phyloP scores from a whole-genome alignment of 2,113 vertebrate species.

The Glareola pratincola region DNA sequence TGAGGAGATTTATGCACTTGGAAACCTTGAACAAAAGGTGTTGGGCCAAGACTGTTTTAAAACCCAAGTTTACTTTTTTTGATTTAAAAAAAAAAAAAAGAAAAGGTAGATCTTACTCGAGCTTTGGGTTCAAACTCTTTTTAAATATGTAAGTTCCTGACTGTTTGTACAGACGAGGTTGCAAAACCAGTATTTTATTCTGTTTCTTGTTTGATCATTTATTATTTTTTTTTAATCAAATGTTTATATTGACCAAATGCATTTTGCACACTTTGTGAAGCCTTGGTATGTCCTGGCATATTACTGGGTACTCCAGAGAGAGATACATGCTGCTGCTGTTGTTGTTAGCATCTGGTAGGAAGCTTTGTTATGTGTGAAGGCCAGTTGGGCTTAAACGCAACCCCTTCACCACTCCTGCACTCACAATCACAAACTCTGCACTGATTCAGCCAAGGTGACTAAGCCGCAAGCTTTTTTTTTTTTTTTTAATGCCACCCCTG shows the following conservation, averaged over 20 bases:
- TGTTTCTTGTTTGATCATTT: slow-evolving; percentile 68
- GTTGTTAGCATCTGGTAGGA: slow-evolving; percentile 67
- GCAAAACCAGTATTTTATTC: slow-evolving; percentile 80
- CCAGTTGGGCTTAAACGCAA: slow-evolving; percentile 32
- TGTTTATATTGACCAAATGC: slow-evolving; percentile 94
- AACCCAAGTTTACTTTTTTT: slow-evolving; percentile 73
- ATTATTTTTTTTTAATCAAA: slow-evolving; percentile 65
- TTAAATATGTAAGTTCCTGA: slow-evolving; percentile 78
- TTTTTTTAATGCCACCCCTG: slow-evolving; percentile 69
- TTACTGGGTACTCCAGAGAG: slow-evolving; percentile 78
- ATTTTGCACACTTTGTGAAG: slow-evolving; percentile 94
- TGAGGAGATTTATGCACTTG: slow-evolving; percentile 70
- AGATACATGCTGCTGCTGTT: slow-evolving; percentile 71
- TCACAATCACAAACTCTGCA: slow-evolving; percentile 71
- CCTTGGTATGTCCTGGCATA: slow-evolving; percentile 87
- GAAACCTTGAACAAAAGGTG: slow-evolving; percentile 75
- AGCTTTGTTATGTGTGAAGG: slow-evolving; percentile 60
- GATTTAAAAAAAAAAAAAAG: not conserved
- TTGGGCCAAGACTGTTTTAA: slow-evolving; percentile 78
- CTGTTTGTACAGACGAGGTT: slow-evolving; percentile 76
- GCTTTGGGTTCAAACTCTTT: slow-evolving; percentile 78
- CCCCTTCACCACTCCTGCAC: slow-evolving; percentile 71
- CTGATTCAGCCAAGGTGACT: slow-evolving; percentile 51
- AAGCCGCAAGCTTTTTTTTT: slow-evolving; percentile 36
- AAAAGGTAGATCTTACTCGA: slow-evolving; percentile 78